phyloP scores from a whole-genome alignment of 2,888 invertebrate species.

The Cheiracanthium punctorium region DNA sequence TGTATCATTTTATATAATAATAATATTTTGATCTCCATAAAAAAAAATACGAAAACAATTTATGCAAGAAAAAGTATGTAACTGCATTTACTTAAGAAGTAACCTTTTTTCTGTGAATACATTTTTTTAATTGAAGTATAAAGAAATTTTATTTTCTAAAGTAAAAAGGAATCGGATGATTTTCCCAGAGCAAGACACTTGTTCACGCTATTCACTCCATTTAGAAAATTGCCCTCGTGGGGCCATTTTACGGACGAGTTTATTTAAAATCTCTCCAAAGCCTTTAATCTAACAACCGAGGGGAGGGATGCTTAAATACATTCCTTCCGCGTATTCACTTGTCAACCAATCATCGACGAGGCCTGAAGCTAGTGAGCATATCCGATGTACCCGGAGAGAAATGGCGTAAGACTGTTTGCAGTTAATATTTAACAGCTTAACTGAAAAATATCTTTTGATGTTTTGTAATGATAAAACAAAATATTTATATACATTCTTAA shows the following conservation, averaged over 20 bases:
- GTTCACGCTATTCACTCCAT: slow-evolving; percentile 21
- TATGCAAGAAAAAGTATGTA: too few relatives aligned
- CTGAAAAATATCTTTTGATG: too few relatives aligned
- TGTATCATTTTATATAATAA: too few relatives aligned
- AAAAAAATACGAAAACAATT: too few relatives aligned
- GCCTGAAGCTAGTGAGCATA: not conserved
- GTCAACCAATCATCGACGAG: slow-evolving; percentile 44
- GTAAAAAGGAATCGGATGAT: not conserved
- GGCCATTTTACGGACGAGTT: slow-evolving; percentile 32
- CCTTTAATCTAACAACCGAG: slow-evolving; percentile 42
- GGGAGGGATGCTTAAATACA: not conserved
- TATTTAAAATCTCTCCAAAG: slow-evolving; percentile 46
- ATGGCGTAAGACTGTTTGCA: not conserved
- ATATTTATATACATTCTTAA: too few relatives aligned
- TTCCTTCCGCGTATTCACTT: slow-evolving; percentile 26
- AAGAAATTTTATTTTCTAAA: not conserved
- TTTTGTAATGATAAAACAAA: too few relatives aligned
- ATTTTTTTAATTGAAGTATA: too few relatives aligned
- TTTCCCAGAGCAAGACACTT: slow-evolving; percentile 1
- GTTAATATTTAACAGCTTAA: too few relatives aligned
- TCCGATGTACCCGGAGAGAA: not conserved
- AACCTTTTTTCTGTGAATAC: too few relatives aligned
- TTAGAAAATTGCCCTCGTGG: slow-evolving; percentile 54
- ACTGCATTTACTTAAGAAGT: too few relatives aligned
- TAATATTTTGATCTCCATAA: too few relatives aligned